Conservation (phyloP, 2,888 invertebrate genomes). For the Campopleginae sp. region DNA sequence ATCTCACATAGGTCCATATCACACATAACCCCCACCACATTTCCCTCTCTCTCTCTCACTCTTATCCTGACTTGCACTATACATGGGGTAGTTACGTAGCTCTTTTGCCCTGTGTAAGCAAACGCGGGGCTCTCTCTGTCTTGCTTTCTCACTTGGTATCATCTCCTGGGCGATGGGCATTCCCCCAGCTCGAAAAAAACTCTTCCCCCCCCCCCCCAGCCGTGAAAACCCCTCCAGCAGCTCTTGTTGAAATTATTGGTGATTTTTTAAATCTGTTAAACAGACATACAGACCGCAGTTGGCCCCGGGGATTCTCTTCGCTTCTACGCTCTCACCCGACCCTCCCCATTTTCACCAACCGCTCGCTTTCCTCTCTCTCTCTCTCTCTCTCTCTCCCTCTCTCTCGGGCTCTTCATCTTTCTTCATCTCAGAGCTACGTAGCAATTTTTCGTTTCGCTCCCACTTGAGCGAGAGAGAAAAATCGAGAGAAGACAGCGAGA, state of each 20-base stretch:
- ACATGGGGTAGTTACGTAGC: slow-evolving; percentile 76
- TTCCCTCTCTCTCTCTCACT: slow-evolving; percentile 35
- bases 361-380: slow-evolving; percentile 32
- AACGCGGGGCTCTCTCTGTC: slow-evolving; percentile 66
- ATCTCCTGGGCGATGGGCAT: slow-evolving; percentile 29
- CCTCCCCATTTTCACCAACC: slow-evolving; percentile 53
- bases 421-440: slow-evolving; percentile 32
- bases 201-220: slow-evolving; percentile 20
- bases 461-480: slow-evolving; percentile 18
- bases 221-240: slow-evolving; percentile 33
- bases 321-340: slow-evolving; percentile 49
- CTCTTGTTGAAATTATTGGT: slow-evolving; percentile 71
- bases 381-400: slow-evolving; percentile 45
- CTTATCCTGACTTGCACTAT: slow-evolving; percentile 45
- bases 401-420: slow-evolving; percentile 49
- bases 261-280: slow-evolving; percentile 75
- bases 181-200: slow-evolving; percentile 35
- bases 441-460: slow-evolving; percentile 44
- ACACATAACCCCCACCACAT: slow-evolving; percentile 12
- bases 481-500: background rate
- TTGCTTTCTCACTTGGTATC: background rate
- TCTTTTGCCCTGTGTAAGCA: slow-evolving; percentile 74
- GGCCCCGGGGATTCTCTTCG: slow-evolving; percentile 59
- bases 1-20: slow-evolving; percentile 45
- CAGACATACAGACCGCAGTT: slow-evolving; percentile 73